phyloP scores from a whole-genome alignment of 2,797 vertebrate species.

The Anas capensis region DNA sequence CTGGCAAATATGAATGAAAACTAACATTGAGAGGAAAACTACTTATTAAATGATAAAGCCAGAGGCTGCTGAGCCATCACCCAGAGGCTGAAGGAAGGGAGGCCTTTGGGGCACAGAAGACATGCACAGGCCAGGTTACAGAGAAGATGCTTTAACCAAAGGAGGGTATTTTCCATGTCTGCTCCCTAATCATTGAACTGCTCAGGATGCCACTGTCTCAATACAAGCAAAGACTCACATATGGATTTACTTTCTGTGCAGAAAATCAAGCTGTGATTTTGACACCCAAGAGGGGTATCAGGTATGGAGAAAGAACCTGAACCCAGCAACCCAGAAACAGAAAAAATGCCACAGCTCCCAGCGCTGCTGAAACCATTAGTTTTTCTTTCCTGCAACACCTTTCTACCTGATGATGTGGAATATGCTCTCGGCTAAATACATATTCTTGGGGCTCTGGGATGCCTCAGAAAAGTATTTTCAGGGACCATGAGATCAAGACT shows the following conservation, averaged over 20 bases:
- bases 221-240: not conserved
- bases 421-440: not conserved
- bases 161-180: not conserved
- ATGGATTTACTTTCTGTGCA: not conserved
- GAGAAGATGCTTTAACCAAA: not conserved
- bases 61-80: not conserved
- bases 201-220: not conserved
- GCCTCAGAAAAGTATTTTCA: not conserved
- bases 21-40: not conserved
- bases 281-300: too few relatives aligned
- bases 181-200: not conserved
- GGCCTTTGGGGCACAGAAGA: not conserved
- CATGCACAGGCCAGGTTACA: not conserved
- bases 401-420: not conserved
- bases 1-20: not conserved
- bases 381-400: not conserved
- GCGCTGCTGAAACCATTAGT: not conserved
- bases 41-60: not conserved
- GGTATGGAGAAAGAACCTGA: not conserved
- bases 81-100: not conserved
- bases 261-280: not conserved
- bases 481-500: not conserved
- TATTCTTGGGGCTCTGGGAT: not conserved
- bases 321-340: not conserved
- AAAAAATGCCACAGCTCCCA: not conserved